These are phyloP conservation scores for Pedionomus torquatus DNA, from an alignment of 2,113 vertebrate species.

Conservation along the genomic window DNA sequence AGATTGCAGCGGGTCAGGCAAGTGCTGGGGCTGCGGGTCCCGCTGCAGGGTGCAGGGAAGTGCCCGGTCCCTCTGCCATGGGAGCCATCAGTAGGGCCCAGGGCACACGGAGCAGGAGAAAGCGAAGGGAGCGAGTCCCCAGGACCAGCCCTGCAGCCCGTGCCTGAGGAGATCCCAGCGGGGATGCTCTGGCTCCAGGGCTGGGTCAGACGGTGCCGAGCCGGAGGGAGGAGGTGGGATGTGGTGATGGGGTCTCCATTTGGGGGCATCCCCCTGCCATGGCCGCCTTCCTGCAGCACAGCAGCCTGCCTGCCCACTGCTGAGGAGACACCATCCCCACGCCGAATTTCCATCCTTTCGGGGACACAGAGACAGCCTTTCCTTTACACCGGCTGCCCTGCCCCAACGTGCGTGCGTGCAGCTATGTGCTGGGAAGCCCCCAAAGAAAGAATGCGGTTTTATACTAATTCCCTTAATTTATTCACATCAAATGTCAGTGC, in stretches of 20 bases:
- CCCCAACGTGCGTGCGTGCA: not conserved
- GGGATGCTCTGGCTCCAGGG: not conserved
- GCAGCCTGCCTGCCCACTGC: accelerated
- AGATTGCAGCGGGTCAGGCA: accelerated
- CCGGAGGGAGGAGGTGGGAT: not conserved
- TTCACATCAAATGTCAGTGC: constrained; percentile 76
- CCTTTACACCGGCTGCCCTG: not conserved
- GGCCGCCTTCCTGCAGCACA: not conserved
- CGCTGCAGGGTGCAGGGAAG: not conserved
- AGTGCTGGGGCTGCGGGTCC: not conserved
- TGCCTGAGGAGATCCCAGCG: accelerated
- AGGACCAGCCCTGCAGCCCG: not conserved
- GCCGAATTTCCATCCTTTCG: accelerated
- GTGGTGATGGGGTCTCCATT: accelerated
- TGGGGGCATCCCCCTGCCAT: not conserved
- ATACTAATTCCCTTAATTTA: constrained; percentile 74
- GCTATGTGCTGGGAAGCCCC: not conserved
- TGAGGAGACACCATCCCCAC: not conserved
- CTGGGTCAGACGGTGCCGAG: not conserved
- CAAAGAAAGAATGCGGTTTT: constrained; percentile 34
- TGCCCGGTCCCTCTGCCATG: accelerated
- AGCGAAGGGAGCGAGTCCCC: too few species aligned
- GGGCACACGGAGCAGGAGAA: not conserved
- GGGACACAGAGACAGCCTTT: accelerated
- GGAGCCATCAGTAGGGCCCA: not conserved